phyloP scores from a whole-genome alignment of 2,888 invertebrate genomes.

The Amiota minor region DNA sequence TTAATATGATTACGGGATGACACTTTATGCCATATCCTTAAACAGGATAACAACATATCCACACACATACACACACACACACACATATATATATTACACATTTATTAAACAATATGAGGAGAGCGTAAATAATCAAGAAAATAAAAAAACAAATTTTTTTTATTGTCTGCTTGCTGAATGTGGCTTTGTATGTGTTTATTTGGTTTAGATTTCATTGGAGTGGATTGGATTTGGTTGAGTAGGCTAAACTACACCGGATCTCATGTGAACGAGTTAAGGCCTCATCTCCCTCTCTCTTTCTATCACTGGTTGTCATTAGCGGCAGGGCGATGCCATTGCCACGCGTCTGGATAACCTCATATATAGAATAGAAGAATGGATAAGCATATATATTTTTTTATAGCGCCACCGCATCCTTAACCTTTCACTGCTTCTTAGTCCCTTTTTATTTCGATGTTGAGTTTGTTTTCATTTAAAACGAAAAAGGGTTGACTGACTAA shows the following conservation, averaged over 20 bases:
- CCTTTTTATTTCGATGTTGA: background rate
- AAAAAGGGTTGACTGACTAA: constrained; percentile 44
- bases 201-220: constrained; percentile 33
- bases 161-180: constrained; percentile 46
- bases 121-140: constrained; percentile 41
- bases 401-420: constrained; percentile 51
- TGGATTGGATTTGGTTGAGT: constrained; percentile 29
- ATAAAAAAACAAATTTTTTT: constrained; percentile 64
- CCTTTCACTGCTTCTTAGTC: constrained; percentile 50
- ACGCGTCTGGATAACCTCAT: no score
- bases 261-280: no score
- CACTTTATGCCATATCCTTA: constrained; percentile 38
- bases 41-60: constrained; percentile 23
- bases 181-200: background rate
- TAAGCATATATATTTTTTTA: background rate
- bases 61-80: background rate
- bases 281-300: no score
- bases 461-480: background rate
- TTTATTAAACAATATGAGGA: background rate
- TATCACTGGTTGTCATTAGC: no score
- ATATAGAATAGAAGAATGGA: no score
- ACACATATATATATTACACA: background rate
- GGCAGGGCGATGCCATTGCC: no score
- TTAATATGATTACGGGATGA: constrained; percentile 57
- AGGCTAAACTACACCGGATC: background rate